Base-by-base conservation (phyloP, 2,113 vertebrate species). In the Romanogobio albipinnatus region DNA sequence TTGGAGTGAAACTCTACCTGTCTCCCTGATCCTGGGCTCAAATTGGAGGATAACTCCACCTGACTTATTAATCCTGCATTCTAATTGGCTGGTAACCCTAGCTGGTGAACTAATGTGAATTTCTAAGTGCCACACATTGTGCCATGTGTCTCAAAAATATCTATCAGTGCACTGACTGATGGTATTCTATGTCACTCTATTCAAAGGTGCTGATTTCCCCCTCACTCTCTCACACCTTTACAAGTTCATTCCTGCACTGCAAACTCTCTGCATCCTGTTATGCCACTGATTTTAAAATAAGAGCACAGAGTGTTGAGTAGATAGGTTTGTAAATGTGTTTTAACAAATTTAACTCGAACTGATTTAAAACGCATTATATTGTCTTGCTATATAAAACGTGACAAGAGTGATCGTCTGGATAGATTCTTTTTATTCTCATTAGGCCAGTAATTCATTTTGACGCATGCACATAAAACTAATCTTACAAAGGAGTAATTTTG, bases 1-100 rank as follows among this genome's bases (percentile, higher is more conserved):
- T 91, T 92, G 88, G 86, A 83, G 70, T 89, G 93, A 84, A 93
- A 94, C 87, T 33, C 58, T 86, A 93, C 10, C 87, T 85, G 76
- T 86, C 14, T 1, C 62, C 71, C 68, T 89, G 92, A 92, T 92
- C 88, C 89, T 43, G 82, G 74, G 66, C 24, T 80, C 87, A 88
- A 84, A 90, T 75, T 88, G 84, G 84, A 80, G 84, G 81, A 77
- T 85, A 89, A 89, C 82, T 87, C 84, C 82, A 89, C 86, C 88
- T 89, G 88, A 89, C 86, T 49, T 87, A 91, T 88, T 87, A 90
- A 92, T 91, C 91, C 89, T 87, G 90, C 86, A 84, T 74, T 84
- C 76, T 88, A 87, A 89, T 87, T 86, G 83, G 84, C 73, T 85
- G 80, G 88, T 84, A 89, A 89, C 84, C 83, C 74, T 68, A 89